Percentiles rank a stretch among this genome's conserved stretches.
phyloP scores from a whole-genome alignment of 2,113 vertebrate species.

The Chroicocephalus ridibundus region DNA sequence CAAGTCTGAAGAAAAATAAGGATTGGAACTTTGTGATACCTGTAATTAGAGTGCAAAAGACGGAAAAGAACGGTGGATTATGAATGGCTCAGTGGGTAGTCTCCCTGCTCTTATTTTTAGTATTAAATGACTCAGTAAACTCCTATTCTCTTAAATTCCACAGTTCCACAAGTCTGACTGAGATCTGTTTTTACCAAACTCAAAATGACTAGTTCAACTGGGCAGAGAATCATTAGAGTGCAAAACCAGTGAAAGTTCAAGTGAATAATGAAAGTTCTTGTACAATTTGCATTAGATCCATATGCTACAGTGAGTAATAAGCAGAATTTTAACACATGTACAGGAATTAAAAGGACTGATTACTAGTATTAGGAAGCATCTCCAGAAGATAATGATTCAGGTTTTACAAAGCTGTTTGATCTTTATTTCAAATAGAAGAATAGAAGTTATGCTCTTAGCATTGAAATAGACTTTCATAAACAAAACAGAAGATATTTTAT shows the following conservation, averaged over 20 bases:
- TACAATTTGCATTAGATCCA: background rate
- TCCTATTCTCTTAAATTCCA: constrained; percentile 7
- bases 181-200: background rate
- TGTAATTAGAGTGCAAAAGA: background rate
- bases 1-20: background rate
- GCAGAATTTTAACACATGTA: background rate
- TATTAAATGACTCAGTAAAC: constrained; percentile 15
- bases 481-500: constrained; percentile 2
- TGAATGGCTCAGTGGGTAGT: background rate
- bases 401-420: background rate
- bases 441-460: background rate
- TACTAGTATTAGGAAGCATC: background rate
- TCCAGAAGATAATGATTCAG: background rate
- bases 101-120: background rate
- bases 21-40: background rate
- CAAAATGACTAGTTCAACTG: background rate
- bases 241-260: background rate
- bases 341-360: constrained; percentile 7
- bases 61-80: background rate
- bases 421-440: constrained; percentile 1
- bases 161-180: background rate
- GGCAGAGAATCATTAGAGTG: background rate
- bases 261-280: background rate
- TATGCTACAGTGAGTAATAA: constrained; percentile 24
- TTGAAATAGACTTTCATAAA: constrained; percentile 14